Conservation (phyloP, 2,888 invertebrate genomes). For the Polyommatus icarus region DNA sequence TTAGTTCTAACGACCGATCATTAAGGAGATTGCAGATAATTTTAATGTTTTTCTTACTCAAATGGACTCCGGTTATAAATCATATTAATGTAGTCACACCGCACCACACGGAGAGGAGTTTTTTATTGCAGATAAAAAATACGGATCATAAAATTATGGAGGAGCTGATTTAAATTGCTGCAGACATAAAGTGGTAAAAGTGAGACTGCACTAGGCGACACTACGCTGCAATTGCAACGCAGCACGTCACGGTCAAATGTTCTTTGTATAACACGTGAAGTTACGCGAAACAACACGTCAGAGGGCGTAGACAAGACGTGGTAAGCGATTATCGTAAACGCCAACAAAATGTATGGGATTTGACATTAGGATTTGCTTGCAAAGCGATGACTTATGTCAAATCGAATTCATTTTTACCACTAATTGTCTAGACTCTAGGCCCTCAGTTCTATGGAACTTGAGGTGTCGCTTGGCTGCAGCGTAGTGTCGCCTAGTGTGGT, state of each 20-base stretch:
- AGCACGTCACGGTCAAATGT: neutral
- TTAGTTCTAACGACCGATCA: conserved; percentile 23
- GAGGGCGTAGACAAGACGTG: too few species aligned
- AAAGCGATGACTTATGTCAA: too few species aligned
- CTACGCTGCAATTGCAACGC: neutral
- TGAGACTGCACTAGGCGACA: neutral
- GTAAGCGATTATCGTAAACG: too few species aligned
- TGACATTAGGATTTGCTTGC: too few species aligned
- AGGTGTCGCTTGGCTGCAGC: too few species aligned
- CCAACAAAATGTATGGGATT: too few species aligned
- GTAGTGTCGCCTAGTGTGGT: too few species aligned
- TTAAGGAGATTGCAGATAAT: conserved; percentile 20
- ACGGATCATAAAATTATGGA: neutral
- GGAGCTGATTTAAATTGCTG: neutral
- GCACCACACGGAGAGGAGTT: neutral
- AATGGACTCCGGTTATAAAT: neutral
- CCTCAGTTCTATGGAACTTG: too few species aligned
- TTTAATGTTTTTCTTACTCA: neutral
- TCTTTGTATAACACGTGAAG: neutral
- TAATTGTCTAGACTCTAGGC: too few species aligned
- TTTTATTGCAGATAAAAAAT: neutral
- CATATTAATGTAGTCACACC: conserved; percentile 6
- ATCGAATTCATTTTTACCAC: too few species aligned
- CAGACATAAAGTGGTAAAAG: neutral
- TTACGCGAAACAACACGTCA: too few species aligned